Evolutionary conservation across 2,113 vertebrate species (phyloP).

Genomic region (sheep (Ovis aries)): DNA sequence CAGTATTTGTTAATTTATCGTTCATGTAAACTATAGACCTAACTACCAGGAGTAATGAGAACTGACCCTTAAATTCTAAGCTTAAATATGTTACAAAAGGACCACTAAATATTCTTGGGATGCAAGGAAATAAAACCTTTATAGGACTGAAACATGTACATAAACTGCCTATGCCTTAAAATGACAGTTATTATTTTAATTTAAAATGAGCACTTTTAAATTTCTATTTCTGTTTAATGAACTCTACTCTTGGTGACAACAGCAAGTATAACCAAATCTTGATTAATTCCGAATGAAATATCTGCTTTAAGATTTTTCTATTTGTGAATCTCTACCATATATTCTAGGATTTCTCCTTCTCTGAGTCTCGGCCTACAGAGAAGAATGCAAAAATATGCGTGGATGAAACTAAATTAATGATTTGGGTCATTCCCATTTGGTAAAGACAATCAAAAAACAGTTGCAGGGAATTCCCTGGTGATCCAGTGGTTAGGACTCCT

Average conservation of each 20-base stretch:
- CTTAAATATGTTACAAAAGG: neutral
- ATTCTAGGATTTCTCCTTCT: neutral
- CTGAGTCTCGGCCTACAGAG: neutral
- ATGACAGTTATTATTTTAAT: neutral
- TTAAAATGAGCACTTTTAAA: slow-evolving; percentile 9
- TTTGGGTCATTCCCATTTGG: neutral
- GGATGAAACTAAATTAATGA: neutral
- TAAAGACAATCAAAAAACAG: neutral
- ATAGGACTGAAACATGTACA: neutral
- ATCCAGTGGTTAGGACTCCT: neutral
- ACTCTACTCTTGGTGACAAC: neutral
- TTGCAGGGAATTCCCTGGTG: neutral
- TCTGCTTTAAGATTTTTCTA: neutral
- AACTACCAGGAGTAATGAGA: neutral
- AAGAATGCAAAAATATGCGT: neutral
- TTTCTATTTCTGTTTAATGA: slow-evolving; percentile 17
- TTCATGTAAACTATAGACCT: neutral
- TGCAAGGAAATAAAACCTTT: neutral
- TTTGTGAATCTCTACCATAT: neutral
- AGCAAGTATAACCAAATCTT: slow-evolving; percentile 12
- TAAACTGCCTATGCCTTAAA: slow-evolving; percentile 13
- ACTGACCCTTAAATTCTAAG: neutral
- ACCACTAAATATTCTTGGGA: neutral
- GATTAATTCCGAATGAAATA: neutral
- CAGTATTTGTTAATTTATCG: neutral